Evolutionary conservation across 2,888 invertebrate species (phyloP).

Genomic region (Drosophila imparisetae): DNA sequence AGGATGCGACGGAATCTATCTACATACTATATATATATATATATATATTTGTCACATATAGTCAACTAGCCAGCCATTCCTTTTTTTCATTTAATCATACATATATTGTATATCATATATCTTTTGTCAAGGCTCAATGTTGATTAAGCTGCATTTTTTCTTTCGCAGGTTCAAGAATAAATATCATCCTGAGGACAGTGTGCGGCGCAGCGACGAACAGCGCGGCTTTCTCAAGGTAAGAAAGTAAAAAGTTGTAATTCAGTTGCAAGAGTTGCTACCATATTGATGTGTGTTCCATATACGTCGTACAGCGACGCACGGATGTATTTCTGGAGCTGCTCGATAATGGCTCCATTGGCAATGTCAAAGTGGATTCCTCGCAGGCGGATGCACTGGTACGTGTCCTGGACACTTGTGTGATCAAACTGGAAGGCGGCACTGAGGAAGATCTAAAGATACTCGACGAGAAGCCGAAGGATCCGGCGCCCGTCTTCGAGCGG

Average conservation of each 20-base stretch:
- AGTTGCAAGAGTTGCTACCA: not conserved
- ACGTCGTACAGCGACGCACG: conserved; percentile 89
- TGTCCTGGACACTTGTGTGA: conserved; percentile 97
- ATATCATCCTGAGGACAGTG: conserved; percentile 98
- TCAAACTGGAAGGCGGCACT: conserved; percentile 96
- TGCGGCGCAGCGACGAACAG: conserved; percentile 95
- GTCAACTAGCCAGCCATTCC: conserved; percentile 4
- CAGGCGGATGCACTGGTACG: conserved; percentile 93
- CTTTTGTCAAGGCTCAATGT: not conserved
- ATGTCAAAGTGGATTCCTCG: conserved; percentile 93
- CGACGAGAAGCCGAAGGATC: conserved; percentile 87
- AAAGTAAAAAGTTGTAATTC: not conserved
- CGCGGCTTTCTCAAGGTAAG: conserved; percentile 91
- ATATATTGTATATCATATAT: not conserved
- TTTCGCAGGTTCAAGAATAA: conserved; percentile 97
- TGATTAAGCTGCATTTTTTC: conserved; percentile 31
- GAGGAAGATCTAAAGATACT: conserved; percentile 94
- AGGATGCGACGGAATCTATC: conserved; percentile 26
- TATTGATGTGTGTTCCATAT: conserved; percentile 2
- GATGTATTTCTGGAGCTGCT: conserved; percentile 95
- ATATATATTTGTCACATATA: not conserved
- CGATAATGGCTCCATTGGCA: conserved; percentile 89
- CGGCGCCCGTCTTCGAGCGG: conserved; percentile 69
- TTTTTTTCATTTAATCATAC: not conserved
- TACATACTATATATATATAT: conserved; percentile 5